Evolutionary conservation across 2,888 invertebrate species (phyloP), one percentile per base, ranked within the genome.

Genomic region (Lasioglossum malachurum): DNA sequence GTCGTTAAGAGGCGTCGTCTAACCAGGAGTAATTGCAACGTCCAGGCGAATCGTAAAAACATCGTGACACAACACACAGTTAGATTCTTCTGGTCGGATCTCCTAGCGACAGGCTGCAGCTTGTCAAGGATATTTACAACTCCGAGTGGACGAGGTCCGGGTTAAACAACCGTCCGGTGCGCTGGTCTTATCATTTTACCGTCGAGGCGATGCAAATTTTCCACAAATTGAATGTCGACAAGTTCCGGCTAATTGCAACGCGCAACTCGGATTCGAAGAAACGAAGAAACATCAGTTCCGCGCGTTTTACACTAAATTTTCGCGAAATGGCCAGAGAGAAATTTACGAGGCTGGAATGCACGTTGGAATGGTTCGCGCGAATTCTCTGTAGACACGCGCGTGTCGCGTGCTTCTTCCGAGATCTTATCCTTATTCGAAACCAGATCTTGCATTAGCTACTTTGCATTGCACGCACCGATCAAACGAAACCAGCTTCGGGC

Each of bases 11-110:
- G 71, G 77, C 69, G 74, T 46, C 86, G 75, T 78, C 82, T 84
- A 73, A 84, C 82, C 77, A 82, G 82, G 75, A 79, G 78, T 84
- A 84, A 89, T 82, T 75, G 80, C 83, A 44, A 83, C 76, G 82
- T 86, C 83, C 83, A 82, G 38, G 5, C 23, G 49, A 14, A 77
- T 78, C 81, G 71, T 82, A 83, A 90, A 86, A 80, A 83, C 82
- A 72, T 88, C 72, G 67, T 67, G 73, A 72, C 78, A 71, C 84
- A 71, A 73, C 85, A n/a, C n/a, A n/a, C n/a, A 69, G 71, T 46
- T 86, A 44, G 75, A 67, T 44, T 74, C 60, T 46, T 57, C 16
- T 69, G 7, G 44, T 67, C 38, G 67, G 53, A 53, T 53, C 75
- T 49, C 75, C 4, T 16, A 35, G 27, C 35, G 27, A 38, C 53